Evolutionary conservation across 2,888 invertebrate genomes (phyloP), one percentile per base, ranked within the genome.

Genomic region (Tipula confusa): DNA sequence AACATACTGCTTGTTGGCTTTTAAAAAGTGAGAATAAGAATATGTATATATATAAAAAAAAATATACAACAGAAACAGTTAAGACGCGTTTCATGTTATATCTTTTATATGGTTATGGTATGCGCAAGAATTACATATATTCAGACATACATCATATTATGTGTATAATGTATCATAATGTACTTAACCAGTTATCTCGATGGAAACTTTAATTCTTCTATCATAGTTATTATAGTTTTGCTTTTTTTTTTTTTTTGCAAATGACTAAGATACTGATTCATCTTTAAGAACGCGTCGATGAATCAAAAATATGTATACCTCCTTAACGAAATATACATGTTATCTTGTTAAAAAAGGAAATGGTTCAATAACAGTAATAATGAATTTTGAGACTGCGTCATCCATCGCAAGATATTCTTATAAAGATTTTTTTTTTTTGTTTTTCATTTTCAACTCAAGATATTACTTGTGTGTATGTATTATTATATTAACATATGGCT

Each of bases 201-300:
- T 64, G 64, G 11, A 2, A 64, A 24, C 64, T 64, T 64, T 11
- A 43, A 36, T n/a, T 43, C 15, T 43, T 43, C 43, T 43, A 43
- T 43, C 43, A 24, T 24, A 24, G n/a, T n/a, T n/a, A n/a, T n/a
- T n/a, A n/a, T n/a, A n/a, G n/a, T n/a, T n/a, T 18, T 64, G 64
- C 9, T 24, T 18, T 64, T 0, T 33, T n/a, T n/a, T n/a, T 33
- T 33, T 33, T 24, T 64, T 24, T 64, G 64, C 64, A 24, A 64
- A 64, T 64, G 64, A 64, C 64, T 64, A 64, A 64, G 64, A 64
- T n/a, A 64, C 64, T 64, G 64, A 64, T 64, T 64, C 64, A 64
- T 64, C 7, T 24, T 64, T 11, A 64, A 43, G 43, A n/a, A 64
- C 24, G 24, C 9, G n/a, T n/a, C 24, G 24, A 64, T 64, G 64